Percentiles rank a stretch among this genome's conserved stretches.
phyloP scores from a whole-genome alignment of 2,797 vertebrate genomes.

The Tangara arthus region DNA sequence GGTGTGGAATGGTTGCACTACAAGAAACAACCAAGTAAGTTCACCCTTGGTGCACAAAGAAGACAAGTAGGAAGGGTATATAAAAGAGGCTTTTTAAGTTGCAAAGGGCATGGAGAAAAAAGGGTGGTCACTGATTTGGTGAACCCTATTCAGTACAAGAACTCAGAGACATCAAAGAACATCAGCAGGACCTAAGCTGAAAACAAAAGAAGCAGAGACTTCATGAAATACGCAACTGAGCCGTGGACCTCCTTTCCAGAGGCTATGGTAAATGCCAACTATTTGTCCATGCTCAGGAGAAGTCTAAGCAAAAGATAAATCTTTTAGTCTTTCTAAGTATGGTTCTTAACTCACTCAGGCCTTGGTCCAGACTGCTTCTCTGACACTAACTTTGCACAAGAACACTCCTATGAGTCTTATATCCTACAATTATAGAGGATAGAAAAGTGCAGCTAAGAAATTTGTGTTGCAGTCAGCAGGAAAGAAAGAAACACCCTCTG shows the following conservation, averaged over 20 bases:
- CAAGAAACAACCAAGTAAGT: not conserved
- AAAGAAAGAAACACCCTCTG: not conserved
- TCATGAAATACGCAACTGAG: not conserved
- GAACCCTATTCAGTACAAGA: not conserved
- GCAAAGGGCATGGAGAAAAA: not conserved
- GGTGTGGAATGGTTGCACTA: not conserved
- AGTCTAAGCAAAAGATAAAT: not conserved
- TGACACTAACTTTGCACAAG: not conserved
- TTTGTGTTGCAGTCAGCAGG: not conserved
- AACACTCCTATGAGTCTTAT: not conserved
- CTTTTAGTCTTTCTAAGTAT: not conserved
- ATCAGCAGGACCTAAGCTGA: not conserved
- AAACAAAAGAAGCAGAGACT: not conserved
- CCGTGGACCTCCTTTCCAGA: not conserved
- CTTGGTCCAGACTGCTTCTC: not conserved
- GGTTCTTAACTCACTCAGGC: not conserved
- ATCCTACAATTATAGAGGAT: not conserved
- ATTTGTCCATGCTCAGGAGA: not conserved
- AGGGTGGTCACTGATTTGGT: not conserved
- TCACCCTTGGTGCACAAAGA: not conserved
- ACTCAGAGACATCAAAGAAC: not conserved
- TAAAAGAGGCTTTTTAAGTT: not conserved
- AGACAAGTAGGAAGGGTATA: not conserved
- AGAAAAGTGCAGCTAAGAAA: not conserved
- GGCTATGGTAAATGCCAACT: not conserved